These are phyloP conservation scores for Euura lappo DNA, from an alignment of 1,140 invertebrate species.

Conservation along the genomic window DNA sequence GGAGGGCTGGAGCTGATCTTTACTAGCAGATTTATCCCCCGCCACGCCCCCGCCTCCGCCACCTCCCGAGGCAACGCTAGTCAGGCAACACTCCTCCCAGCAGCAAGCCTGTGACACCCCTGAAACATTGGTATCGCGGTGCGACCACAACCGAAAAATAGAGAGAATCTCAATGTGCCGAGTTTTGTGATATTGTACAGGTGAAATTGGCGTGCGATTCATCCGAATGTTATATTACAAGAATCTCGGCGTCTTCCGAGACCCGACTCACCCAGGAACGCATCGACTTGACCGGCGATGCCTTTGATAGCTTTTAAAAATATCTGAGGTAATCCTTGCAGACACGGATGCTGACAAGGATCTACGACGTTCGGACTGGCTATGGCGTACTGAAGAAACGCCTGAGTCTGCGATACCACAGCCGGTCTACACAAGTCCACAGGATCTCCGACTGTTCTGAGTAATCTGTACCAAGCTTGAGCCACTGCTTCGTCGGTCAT, in stretches of 20 bases:
- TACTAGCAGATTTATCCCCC: constrained; percentile 43
- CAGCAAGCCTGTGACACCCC: constrained; percentile 59
- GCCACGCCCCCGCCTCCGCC: constrained; percentile 35
- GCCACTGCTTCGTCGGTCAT: constrained; percentile 90
- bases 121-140: constrained; percentile 50
- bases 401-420: constrained; percentile 84
- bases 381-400: constrained; percentile 80
- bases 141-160: constrained; percentile 38
- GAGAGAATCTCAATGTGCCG: neutral
- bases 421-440: constrained; percentile 89
- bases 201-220: constrained; percentile 17
- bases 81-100: constrained; percentile 60
- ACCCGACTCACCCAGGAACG: constrained; percentile 84
- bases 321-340: constrained; percentile 85
- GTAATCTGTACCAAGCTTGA: constrained; percentile 93
- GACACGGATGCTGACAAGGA: constrained; percentile 90
- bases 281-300: constrained; percentile 91
- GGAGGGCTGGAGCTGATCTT: constrained; percentile 62
- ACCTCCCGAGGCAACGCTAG: constrained; percentile 45
- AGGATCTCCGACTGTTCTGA: constrained; percentile 93
- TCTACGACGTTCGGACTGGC: constrained; percentile 77
- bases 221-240: constrained; percentile 8
- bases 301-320: constrained; percentile 95
- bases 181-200: constrained; percentile 17
- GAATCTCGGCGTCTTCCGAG: constrained; percentile 17